These are phyloP conservation scores for Aphelocoma californica DNA, from an alignment of 2,797 vertebrate species.

Conservation along the genomic window DNA sequence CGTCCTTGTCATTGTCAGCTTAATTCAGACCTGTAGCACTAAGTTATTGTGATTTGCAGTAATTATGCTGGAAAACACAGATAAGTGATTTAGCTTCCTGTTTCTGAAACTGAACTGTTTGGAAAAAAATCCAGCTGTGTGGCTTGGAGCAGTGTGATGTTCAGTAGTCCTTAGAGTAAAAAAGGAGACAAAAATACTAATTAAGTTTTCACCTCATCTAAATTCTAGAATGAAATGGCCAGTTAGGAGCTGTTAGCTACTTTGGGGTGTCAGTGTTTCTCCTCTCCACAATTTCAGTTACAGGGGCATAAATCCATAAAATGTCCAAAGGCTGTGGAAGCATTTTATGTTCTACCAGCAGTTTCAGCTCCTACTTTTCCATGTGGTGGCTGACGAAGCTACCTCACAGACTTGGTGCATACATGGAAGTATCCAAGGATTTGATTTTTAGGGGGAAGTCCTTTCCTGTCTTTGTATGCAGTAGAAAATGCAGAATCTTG, in stretches of 20 bases:
- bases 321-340: neutral
- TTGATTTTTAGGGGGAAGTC: neutral
- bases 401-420: neutral
- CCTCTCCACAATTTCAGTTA: neutral
- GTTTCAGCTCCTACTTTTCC: neutral
- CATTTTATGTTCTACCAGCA: neutral
- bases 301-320: neutral
- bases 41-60: neutral
- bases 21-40: neutral
- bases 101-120: neutral
- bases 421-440: neutral
- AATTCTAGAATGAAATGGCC: neutral
- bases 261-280: neutral
- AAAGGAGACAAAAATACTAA: neutral
- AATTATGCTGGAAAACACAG: conserved; percentile 13
- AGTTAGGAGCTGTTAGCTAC: neutral
- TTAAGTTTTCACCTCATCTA: neutral
- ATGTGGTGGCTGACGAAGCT: neutral
- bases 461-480: neutral
- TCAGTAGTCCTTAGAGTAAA: neutral
- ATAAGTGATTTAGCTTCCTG: neutral
- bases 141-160: neutral
- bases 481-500: neutral
- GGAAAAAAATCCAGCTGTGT: neutral
- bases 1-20: neutral